A percentile compares a stretch with the other conserved stretches of the same genome.
Conservation (phyloP, 1,140 invertebrate species). For the Contarinia nasturtii region DNA sequence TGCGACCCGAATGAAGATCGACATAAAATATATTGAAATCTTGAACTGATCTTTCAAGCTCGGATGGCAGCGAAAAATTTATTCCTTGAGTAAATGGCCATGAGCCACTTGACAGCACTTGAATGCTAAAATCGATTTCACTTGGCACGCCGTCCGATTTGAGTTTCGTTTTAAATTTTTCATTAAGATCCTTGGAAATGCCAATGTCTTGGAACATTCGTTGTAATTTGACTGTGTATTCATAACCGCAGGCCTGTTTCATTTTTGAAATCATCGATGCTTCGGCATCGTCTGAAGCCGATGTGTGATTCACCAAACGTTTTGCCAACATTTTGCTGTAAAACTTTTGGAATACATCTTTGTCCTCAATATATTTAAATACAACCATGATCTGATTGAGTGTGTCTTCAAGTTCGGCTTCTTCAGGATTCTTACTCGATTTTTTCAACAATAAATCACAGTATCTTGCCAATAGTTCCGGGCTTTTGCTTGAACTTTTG, state of each 20-base stretch:
- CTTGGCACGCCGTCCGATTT: conserved; percentile 39
- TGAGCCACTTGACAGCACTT: conserved; percentile 90
- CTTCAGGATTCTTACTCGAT: conserved; percentile 95
- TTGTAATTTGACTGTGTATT: conserved; percentile 97
- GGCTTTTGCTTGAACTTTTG: conserved; percentile 83
- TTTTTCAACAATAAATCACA: conserved; percentile 96
- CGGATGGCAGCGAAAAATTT: conserved; percentile 77
- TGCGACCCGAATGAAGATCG: conserved; percentile 86
- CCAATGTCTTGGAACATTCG: conserved; percentile 99
- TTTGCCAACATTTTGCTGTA: conserved; percentile 99
- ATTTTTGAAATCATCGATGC: conserved; percentile 99
- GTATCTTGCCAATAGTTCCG: conserved; percentile 91
- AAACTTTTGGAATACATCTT: conserved; percentile 99
- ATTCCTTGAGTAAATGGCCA: conserved; percentile 95
- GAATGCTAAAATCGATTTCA: conserved; percentile 85
- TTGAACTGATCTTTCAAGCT: conserved; percentile 86
- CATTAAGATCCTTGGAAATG: conserved; percentile 93
- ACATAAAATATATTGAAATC: conserved; percentile 92
- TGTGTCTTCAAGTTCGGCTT: conserved; percentile 93
- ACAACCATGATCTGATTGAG: conserved; percentile 99
- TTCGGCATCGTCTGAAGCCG: conserved; percentile 96
- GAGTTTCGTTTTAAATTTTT: conserved; percentile 68
- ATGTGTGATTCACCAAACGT: conserved; percentile 90
- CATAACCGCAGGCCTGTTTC: conserved; percentile 97
- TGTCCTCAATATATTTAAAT: conserved; percentile 99